Evolutionary conservation across 2,797 vertebrate species (phyloP).

Genomic region (Poecile montanus): DNA sequence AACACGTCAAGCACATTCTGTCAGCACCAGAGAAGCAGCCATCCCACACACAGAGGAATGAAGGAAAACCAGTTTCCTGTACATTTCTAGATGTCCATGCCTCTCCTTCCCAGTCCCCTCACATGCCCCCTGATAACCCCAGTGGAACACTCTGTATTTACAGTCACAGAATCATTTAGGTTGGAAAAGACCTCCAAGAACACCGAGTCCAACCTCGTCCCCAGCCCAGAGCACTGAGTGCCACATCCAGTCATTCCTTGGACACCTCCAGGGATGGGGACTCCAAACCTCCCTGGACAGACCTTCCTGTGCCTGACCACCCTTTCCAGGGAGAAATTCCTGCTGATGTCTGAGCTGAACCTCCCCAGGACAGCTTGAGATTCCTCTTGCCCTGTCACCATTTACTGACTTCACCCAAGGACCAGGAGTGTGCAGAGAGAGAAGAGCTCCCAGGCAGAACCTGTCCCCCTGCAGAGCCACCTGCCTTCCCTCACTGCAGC

Average conservation of each 20-base stretch:
- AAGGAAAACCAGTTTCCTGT: not conserved
- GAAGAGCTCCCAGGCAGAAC: not conserved
- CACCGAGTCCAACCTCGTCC: not conserved
- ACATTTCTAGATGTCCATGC: not conserved
- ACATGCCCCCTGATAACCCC: not conserved
- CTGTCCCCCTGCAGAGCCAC: rapidly evolving
- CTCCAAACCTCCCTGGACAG: not conserved
- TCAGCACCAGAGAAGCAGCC: not conserved
- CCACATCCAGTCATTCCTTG: rapidly evolving
- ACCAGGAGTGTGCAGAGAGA: rapidly evolving
- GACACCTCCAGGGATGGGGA: not conserved
- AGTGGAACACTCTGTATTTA: not conserved
- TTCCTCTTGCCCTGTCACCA: not conserved
- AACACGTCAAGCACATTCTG: not conserved
- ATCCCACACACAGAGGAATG: not conserved
- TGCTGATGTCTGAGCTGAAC: not conserved
- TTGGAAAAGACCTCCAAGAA: not conserved
- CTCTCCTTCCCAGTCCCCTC: not conserved
- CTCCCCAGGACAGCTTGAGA: not conserved
- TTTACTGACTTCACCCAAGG: not conserved
- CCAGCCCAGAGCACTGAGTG: not conserved
- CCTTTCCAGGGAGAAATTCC: not conserved
- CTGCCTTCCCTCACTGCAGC: not conserved
- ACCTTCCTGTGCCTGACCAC: not conserved
- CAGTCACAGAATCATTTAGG: rapidly evolving